These are phyloP conservation scores for Pseudomyrmex sp. DNA, from an alignment of 1,140 invertebrate species.

Conservation along the genomic window DNA sequence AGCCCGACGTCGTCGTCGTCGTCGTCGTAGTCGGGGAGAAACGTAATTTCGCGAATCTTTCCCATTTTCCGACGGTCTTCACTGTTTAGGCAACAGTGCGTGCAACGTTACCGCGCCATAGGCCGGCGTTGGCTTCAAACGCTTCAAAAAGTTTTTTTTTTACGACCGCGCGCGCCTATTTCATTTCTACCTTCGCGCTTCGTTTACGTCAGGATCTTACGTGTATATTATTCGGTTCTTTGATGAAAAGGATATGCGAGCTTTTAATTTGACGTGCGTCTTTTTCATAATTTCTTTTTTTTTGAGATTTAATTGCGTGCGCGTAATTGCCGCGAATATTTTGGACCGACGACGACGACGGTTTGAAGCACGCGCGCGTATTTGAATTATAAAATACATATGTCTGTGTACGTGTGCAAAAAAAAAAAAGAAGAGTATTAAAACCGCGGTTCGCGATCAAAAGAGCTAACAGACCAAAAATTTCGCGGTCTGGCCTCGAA, in stretches of 20 bases:
- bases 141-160: conserved; percentile 46
- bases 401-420: conserved; percentile 1
- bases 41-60: conserved; percentile 45
- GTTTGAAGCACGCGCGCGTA: not conserved
- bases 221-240: too few species aligned
- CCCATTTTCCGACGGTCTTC: conserved; percentile 3
- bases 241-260: not conserved
- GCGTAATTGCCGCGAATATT: not conserved
- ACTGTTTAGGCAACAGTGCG: not conserved
- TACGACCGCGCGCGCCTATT: not conserved
- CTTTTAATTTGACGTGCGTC: conserved; percentile 30
- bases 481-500: conserved; percentile 31
- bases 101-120: not conserved
- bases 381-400: conserved; percentile 33
- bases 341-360: not conserved
- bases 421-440: too few species aligned
- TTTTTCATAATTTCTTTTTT: not conserved
- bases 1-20: conserved; percentile 14
- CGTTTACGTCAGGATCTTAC: not conserved
- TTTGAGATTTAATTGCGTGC: conserved; percentile 4
- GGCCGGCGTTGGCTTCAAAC: too few species aligned
- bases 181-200: conserved; percentile 14
- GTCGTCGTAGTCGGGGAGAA: not conserved
- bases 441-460: conserved; percentile 33
- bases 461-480: conserved; percentile 41